Evolutionary conservation across 2,888 invertebrate genomes (phyloP).

Genomic region (Tetragnatha montana): DNA sequence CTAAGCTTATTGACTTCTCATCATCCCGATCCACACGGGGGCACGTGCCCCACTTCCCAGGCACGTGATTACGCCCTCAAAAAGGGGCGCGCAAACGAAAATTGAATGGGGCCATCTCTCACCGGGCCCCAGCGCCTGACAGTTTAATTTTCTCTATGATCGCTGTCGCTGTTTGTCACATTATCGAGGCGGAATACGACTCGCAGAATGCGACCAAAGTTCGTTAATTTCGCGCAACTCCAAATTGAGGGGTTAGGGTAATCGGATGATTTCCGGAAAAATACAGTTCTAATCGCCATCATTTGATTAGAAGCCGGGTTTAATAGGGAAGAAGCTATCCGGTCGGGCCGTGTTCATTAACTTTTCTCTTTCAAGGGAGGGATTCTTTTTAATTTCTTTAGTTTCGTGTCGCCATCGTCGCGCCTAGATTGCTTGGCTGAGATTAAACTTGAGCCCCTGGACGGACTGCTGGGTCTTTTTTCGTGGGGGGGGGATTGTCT

Average conservation of each 20-base stretch:
- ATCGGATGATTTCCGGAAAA: constrained; percentile 58
- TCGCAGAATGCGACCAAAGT: constrained; percentile 33
- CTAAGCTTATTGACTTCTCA: not conserved
- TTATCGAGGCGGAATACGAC: constrained; percentile 1
- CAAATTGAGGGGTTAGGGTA: constrained; percentile 41
- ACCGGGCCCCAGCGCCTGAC: constrained; percentile 49
- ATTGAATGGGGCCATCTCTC: constrained; percentile 55
- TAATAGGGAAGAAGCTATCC: constrained; percentile 30
- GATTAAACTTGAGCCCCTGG: constrained; percentile 19
- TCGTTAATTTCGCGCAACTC: constrained; percentile 47
- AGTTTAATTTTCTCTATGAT: constrained; percentile 63
- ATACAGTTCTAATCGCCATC: constrained; percentile 52
- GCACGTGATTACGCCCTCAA: not conserved
- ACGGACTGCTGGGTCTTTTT: not conserved
- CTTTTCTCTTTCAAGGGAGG: constrained; percentile 39
- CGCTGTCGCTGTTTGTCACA: constrained; percentile 55
- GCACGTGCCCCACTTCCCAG: not conserved
- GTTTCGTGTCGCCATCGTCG: not conserved
- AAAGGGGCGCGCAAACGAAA: constrained; percentile 44
- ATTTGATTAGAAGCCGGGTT: constrained; percentile 49
- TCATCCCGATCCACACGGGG: not conserved
- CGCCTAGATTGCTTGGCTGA: constrained; percentile 7
- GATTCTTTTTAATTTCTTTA: constrained; percentile 46
- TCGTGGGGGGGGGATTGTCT: not conserved
- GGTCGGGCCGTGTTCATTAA: constrained; percentile 35